Percentiles rank a stretch among this genome's conserved stretches.
phyloP scores from a whole-genome alignment of 2,888 invertebrate species.

The Crepidodera aurea region DNA sequence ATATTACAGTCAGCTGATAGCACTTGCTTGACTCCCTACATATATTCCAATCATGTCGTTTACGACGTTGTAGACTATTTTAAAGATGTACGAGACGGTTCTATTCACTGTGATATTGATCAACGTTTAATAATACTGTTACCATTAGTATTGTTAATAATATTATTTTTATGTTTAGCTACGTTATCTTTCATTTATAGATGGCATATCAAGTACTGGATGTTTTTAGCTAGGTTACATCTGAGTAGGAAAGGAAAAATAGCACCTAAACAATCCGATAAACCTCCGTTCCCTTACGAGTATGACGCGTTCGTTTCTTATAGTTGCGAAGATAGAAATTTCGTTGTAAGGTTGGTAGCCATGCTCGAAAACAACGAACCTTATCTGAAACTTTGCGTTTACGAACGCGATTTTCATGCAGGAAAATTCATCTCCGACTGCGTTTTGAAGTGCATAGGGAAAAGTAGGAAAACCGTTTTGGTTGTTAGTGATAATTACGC shows the following conservation, averaged over 20 bases:
- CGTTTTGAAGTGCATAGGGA: constrained; percentile 70
- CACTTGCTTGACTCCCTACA: constrained; percentile 8
- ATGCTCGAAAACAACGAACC: constrained; percentile 69
- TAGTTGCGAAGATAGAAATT: constrained; percentile 68
- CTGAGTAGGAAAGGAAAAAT: constrained; percentile 60
- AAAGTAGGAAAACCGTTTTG: constrained; percentile 71
- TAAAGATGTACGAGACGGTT: constrained; percentile 33
- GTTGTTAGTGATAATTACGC: constrained; percentile 74
- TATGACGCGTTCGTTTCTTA: constrained; percentile 72
- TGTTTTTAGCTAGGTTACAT: constrained; percentile 66
- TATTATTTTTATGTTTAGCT: constrained; percentile 62
- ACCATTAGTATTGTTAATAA: constrained; percentile 46
- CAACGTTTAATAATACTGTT: constrained; percentile 34
- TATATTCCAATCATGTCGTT: constrained; percentile 25
- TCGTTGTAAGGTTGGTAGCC: constrained; percentile 68
- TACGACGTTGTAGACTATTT: constrained; percentile 46
- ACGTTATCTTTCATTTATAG: constrained; percentile 58
- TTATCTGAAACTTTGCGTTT: constrained; percentile 71
- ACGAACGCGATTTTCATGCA: constrained; percentile 74
- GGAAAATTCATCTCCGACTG: constrained; percentile 72
- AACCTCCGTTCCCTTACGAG: constrained; percentile 56
- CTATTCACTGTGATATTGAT: constrained; percentile 34
- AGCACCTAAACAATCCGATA: constrained; percentile 49
- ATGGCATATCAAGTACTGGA: constrained; percentile 66
- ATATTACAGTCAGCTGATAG: constrained; percentile 3